These are phyloP conservation scores for Ailuropoda melanoleuca DNA, from an alignment of 2,113 vertebrate species.

Conservation along the genomic window DNA sequence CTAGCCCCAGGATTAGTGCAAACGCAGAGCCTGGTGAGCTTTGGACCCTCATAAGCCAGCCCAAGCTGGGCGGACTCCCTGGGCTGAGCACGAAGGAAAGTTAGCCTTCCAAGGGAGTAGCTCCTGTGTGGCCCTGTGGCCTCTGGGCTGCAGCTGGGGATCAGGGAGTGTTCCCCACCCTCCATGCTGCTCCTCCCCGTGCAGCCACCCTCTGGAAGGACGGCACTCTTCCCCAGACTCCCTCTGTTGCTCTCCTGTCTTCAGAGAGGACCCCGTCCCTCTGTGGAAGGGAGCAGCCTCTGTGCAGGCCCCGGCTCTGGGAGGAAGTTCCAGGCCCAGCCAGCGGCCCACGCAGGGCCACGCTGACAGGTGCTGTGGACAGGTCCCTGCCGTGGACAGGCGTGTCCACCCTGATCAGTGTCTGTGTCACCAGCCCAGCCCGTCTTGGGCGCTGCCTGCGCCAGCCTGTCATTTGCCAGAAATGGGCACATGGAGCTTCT, in stretches of 20 bases:
- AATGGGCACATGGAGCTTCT: slow-evolving; percentile 44
- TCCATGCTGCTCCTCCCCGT: not conserved
- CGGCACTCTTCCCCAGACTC: not conserved
- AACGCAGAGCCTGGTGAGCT: not conserved
- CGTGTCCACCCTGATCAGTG: slow-evolving; percentile 61
- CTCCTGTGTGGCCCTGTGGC: not conserved
- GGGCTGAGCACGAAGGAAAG: not conserved
- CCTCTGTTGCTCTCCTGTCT: not conserved
- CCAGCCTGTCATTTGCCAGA: slow-evolving; percentile 51
- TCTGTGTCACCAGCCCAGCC: slow-evolving; percentile 50
- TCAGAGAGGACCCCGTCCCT: not conserved
- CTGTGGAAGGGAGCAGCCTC: not conserved
- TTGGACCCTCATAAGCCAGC: not conserved
- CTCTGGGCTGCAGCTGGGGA: not conserved
- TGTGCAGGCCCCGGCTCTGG: not conserved
- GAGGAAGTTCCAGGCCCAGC: not conserved
- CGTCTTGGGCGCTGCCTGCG: slow-evolving; percentile 47
- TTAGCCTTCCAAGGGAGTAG: not conserved
- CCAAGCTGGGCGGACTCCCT: not conserved
- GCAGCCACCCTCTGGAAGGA: not conserved
- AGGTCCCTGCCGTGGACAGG: not conserved
- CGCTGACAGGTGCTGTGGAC: not conserved
- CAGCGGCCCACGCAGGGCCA: not conserved
- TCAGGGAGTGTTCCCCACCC: not conserved
- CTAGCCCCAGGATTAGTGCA: not conserved